Evolutionary conservation across 2,888 invertebrate species (phyloP), one percentile per base, ranked within the genome.

Genomic region (Hermodice carunculata): DNA sequence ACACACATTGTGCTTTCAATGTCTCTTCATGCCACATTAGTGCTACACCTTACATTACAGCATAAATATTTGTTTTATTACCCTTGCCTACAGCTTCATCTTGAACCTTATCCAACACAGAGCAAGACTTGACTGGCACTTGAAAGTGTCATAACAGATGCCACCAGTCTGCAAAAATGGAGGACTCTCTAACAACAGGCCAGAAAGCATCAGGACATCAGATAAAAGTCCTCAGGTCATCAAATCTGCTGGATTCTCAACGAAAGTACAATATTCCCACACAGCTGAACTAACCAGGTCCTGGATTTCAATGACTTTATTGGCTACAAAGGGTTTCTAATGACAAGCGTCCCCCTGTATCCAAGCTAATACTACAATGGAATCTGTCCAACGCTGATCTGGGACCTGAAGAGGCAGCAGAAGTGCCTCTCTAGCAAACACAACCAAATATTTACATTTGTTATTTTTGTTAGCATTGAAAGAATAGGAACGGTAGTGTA

Each of bases 161-260:
- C 8, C 37, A n/a, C n/a, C n/a, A 37, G 11, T 17, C 8, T 17
- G 37, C 11, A 37, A 14, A 37, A 37, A n/a, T n/a, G n/a, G n/a
- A n/a, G n/a, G n/a, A 37, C 37, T 14, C n/a, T 64, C 31, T 70
- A 71, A 75, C 78, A 77, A 80, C 0, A 70, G 26, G 3, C 49
- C 11, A 22, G 54, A 28, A 2, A 56, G 28, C 5, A 43, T 17
- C 8, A 75, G 58, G 19, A 66, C 61, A 0, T 46, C 28, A 3
- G 67, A 54, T 8, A 58, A 26, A 17, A 72, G 1, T 8, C 77
- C 80, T 51, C 78, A 31, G 17, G 75, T 75, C 2, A 73, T 66
- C 8, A 69, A 58, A 63, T 81, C 81, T 2, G 79, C 80, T 1
- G 81, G 78, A 62, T 81, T 81, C 0, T 70, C 62, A 22, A 67